phyloP scores from a whole-genome alignment of 2,113 vertebrate genomes.

The Furnarius figulus region DNA sequence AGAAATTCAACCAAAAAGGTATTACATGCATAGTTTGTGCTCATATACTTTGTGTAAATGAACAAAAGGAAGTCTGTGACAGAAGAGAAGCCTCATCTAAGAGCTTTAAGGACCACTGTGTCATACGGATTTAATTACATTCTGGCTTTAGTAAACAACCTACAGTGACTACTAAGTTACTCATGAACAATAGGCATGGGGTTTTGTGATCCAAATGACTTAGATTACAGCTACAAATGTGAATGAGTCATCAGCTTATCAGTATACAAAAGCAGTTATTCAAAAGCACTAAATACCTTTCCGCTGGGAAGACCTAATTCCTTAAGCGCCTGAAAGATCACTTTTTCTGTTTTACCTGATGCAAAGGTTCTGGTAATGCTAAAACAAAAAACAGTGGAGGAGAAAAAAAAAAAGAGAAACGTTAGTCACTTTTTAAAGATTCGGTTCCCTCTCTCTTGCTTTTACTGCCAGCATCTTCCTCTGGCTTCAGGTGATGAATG shows the following conservation, averaged over 20 bases:
- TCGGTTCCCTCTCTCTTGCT: not conserved
- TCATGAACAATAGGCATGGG: not conserved
- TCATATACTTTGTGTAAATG: not conserved
- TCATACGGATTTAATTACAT: not conserved
- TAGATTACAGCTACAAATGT: not conserved
- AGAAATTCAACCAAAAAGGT: not conserved
- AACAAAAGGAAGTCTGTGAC: not conserved
- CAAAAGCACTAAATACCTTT: slow-evolving; percentile 82
- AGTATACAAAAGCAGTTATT: not conserved
- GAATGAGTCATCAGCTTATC: not conserved
- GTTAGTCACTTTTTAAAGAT: slow-evolving; percentile 28
- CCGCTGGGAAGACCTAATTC: slow-evolving; percentile 97
- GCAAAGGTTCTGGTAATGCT: slow-evolving; percentile 98
- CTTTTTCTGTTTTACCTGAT: slow-evolving; percentile 98
- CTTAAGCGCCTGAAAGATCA: slow-evolving; percentile 98
- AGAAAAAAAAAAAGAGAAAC: not conserved
- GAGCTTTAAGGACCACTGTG: not conserved
- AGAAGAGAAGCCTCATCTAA: not conserved
- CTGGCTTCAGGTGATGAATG: not conserved
- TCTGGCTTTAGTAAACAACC: not conserved
- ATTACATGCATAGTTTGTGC: not conserved
- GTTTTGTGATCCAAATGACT: not conserved
- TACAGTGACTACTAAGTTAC: not conserved
- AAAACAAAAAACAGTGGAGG: not conserved
- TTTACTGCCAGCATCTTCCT: not conserved